Evolutionary conservation across 2,888 invertebrate genomes (phyloP), one percentile per base, ranked within the genome.

Genomic region (Lepidochrysops patricia): DNA sequence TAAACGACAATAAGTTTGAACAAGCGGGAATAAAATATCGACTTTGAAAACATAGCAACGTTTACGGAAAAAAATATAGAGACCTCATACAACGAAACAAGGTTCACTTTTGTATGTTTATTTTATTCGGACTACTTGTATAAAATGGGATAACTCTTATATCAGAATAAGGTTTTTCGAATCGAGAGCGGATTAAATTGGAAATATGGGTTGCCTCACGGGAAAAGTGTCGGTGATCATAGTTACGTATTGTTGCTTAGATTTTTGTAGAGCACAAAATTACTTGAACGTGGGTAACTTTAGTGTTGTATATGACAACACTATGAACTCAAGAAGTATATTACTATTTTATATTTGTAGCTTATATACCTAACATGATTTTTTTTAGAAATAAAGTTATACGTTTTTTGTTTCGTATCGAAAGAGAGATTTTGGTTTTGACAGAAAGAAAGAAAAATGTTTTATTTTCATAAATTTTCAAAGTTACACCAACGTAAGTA

Each of bases 21-120:
- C 82, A 81, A 83, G 80, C 79, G 78, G 66, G 79, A 79, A 82
- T 82, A 83, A 82, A 83, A 84, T 84, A 84, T 84, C 79, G 80
- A 79, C 76, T 80, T 77, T 72, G 72, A 62, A 61, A 61, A 81
- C 74, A 75, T 34, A 62, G 27, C 61, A 69, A 29, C 34, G 57
- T 19, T 63, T 63, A 61, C 61, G 13, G 60, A 63, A 70, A 67
- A 54, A 67, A 61, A 27, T 23, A 27, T 56, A 59, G 26, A 27
- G 58, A 58, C 58, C 9, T 63, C 61, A 54, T 25, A 23, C 5
- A 13, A 49, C 26, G 19, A 5, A 43, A 48, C 66, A 68, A 58
- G 52, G 58, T 19, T 13, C 12, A 57, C 34, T 58, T 64, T 62
- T 7, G 37, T n/a, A 23, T 15, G 6, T 9, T 1, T 15, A 32